Evolutionary conservation across 2,797 vertebrate species (phyloP).

Genomic region (Pipistrellus pipistrellus): DNA sequence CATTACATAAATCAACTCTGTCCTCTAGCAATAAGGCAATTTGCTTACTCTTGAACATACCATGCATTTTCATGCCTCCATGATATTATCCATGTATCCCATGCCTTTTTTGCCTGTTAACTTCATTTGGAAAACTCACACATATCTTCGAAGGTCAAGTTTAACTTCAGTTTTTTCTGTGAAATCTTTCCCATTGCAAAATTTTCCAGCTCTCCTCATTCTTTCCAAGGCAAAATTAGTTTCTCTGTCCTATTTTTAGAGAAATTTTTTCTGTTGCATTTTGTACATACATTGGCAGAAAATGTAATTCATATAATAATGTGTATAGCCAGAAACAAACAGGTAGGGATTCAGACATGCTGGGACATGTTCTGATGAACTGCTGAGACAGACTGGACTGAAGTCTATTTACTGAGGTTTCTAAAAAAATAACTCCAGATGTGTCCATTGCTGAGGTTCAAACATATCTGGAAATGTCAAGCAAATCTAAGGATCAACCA

Average conservation of each 20-base stretch:
- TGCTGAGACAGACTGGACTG: neutral
- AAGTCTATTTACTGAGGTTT: conserved; percentile 52
- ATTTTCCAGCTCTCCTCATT: neutral
- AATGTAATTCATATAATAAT: neutral
- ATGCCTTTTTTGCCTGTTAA: neutral
- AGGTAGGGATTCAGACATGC: conserved; percentile 19
- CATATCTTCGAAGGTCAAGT: neutral
- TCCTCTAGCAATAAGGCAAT: neutral
- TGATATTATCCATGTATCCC: neutral
- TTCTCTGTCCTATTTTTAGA: neutral
- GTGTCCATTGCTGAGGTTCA: conserved; percentile 7
- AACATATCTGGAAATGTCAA: conserved; percentile 50
- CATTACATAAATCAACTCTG: neutral
- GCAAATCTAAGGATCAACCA: conserved; percentile 3
- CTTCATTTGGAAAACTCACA: conserved; percentile 36
- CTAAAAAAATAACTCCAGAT: conserved; percentile 46
- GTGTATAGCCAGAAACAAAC: neutral
- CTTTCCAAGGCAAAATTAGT: neutral
- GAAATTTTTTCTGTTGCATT: conserved; percentile 3
- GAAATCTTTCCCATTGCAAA: neutral
- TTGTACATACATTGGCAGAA: neutral
- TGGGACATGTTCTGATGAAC: conserved; percentile 56
- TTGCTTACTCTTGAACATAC: conserved; percentile 11
- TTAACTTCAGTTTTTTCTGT: neutral
- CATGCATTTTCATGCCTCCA: neutral